These are phyloP conservation scores for Sanderia malayensis DNA, from an alignment of 30 jellyfish, hydroid and myxozoan genomes.

Conservation along the genomic window DNA sequence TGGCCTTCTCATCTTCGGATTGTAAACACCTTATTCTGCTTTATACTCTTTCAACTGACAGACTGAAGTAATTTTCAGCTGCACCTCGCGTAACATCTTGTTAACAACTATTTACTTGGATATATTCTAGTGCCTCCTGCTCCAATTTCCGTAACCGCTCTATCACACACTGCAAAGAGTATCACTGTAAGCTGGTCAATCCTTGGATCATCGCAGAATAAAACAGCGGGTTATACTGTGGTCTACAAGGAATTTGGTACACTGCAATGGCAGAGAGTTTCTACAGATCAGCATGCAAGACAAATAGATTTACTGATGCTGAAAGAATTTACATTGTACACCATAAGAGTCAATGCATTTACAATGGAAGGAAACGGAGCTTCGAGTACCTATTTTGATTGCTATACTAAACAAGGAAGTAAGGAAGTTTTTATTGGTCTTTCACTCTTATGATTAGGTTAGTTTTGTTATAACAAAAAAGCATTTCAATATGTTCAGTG, in stretches of 20 bases:
- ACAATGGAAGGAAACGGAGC: slow-evolving; percentile 15
- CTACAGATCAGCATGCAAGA: background rate
- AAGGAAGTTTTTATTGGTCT: background rate
- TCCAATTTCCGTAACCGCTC: slow-evolving; percentile 2
- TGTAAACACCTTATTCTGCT: background rate
- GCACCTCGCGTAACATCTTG: too few species aligned
- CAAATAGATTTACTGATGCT: background rate
- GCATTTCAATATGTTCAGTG: background rate
- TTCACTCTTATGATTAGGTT: too few species aligned
- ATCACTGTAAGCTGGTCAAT: background rate
- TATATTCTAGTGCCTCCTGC: background rate
- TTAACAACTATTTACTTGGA: background rate
- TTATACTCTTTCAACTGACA: background rate
- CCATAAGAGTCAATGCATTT: slow-evolving; percentile 33
- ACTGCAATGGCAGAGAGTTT: background rate
- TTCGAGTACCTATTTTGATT: slow-evolving; percentile 8
- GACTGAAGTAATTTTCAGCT: too few species aligned
- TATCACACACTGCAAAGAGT: background rate
- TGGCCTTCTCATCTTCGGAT: background rate
- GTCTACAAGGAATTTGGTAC: slow-evolving; percentile 20
- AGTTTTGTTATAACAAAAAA: too few species aligned
- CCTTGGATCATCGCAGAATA: background rate
- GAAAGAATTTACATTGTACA: slow-evolving; percentile 22
- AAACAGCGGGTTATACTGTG: background rate
- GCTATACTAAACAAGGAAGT: slow-evolving; percentile 32